A percentile compares a stretch with the other conserved stretches of the same genome.
These are phyloP conservation scores for Bruchidius siliquastri DNA, from an alignment of 2,888 invertebrate species.

Conservation along the genomic window DNA sequence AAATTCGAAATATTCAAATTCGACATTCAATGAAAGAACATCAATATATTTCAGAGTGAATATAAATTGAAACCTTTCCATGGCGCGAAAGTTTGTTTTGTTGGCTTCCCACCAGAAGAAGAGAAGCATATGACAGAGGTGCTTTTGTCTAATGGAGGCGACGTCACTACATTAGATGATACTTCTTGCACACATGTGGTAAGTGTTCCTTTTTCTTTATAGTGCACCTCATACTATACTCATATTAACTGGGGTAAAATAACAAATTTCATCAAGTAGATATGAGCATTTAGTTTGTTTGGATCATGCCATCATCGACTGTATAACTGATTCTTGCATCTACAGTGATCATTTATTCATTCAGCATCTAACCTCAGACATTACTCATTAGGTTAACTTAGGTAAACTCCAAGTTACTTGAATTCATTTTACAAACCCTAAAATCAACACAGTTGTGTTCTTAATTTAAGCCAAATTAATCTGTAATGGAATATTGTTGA, in stretches of 20 bases:
- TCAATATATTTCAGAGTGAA: slow-evolving; percentile 53
- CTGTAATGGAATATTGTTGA: not conserved
- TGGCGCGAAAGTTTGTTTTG: slow-evolving; percentile 80
- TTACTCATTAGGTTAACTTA: too few relatives aligned
- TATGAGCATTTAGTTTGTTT: not conserved
- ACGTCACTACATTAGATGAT: slow-evolving; percentile 72
- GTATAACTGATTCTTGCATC: not conserved
- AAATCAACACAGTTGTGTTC: too few relatives aligned
- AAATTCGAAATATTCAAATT: too few relatives aligned
- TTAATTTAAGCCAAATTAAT: too few relatives aligned
- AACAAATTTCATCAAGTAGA: not conserved
- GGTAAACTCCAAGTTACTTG: too few relatives aligned
- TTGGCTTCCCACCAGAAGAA: slow-evolving; percentile 87
- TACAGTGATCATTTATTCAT: not conserved
- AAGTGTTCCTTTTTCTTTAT: slow-evolving; percentile 45
- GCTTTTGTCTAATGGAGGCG: slow-evolving; percentile 80
- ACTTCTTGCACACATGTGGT: slow-evolving; percentile 88
- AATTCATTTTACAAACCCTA: too few relatives aligned
- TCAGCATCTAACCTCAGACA: not conserved
- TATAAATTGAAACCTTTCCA: slow-evolving; percentile 84
- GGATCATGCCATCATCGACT: not conserved
- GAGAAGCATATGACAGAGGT: slow-evolving; percentile 89
- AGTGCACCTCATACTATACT: slow-evolving; percentile 12
- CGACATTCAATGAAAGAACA: too few relatives aligned
- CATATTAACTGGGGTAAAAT: not conserved